Base-by-base conservation (phyloP, 2,888 invertebrate genomes). In the Lasioglossum malachurum region DNA sequence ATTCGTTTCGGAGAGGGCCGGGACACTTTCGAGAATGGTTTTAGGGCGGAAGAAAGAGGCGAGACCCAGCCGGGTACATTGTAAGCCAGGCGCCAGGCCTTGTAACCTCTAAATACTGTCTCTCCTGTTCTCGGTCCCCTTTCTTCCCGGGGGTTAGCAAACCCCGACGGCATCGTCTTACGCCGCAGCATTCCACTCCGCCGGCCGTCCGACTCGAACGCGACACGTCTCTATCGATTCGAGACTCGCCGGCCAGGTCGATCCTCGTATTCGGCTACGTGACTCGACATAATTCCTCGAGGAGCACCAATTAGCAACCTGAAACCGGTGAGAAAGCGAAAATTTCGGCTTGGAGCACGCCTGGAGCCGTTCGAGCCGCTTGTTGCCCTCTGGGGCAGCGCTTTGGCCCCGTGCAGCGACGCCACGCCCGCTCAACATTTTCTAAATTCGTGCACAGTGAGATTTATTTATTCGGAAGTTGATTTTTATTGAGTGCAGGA, bases 21-120 rank as follows among this genome's bases (percentile, higher is more conserved):
- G 19, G 73, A 76, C 69, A 72, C 78, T 77, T 82, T 80, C 57
- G 57, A 53, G 75, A 82, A 69, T n/a, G 76, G 73, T 87, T 76
- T 73, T 19, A 73, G 86, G 87, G 69, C 44, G 80, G 82, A 83
- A 78, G 67, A 78, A 49, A 64, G 64, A 64, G 64, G 31, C 31
- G 64, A 31, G 57, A 78, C 38, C 27, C 64, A 31, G 8, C 64
- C n/a, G 75, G 82, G 71, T 49, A 46, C 64, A 71, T 86, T 82
- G 84, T 86, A 77, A 88, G 73, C 69, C 79, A 86, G 81, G 86
- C 79, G 79, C 86, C 84, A 84, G 85, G 75, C 77, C 88, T 85
- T 75, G 72, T 84, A 88, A 90, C 83, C 88, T 89, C 75, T 75
- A 73, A 87, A 84, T 76, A 82, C 72, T 38, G 75, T 78, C 78